Evolutionary conservation across 2,888 invertebrate species (phyloP), one percentile per base, ranked within the genome.

Genomic region (Macaria liturata): DNA sequence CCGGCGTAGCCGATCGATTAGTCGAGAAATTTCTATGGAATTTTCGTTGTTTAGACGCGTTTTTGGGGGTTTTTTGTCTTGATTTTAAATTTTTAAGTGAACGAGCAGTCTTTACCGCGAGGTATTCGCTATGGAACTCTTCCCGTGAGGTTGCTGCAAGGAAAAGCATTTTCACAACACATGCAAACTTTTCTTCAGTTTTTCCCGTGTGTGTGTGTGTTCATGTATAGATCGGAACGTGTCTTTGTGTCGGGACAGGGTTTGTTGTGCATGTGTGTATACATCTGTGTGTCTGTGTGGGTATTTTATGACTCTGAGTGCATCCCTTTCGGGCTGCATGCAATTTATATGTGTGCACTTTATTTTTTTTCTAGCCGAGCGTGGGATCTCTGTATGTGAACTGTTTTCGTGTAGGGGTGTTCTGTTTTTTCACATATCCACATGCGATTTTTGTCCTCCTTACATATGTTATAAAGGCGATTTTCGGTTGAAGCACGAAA

Each of bases 111-210:
- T 91, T 91, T 91, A 91, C 91, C 91, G 91, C 91, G 91, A 91
- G 91, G 91, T 91, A 89, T 90, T 88, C 91, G 89, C 91, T 91
- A 84, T 91, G 89, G 84, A 91, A 91, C 91, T 91, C 91, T 91
- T 90, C 87, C 90, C 90, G 89, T 88, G 88, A 90, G 90, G 86
- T 91, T 88, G 90, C 82, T 87, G 91, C 91, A 91, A 91, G 91
- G 91, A 91, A 91, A 91, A 91, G 91, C 91, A 91, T 91, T 91
- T 88, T 84, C 81, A 75, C 86, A 86, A 91, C 90, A 91, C 91
- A 91, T 86, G 70, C 77, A 91, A 79, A 78, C 80, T 84, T 91
- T 91, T 91, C 91, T 91, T 91, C 77, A 72, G 76, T 32, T 56
- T 61, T 62, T 50, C 58, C 62, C 69, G 59, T 75, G 88, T 91